These are phyloP conservation scores for Tachina fera DNA, from an alignment of 2,888 invertebrate species.

Conservation along the genomic window DNA sequence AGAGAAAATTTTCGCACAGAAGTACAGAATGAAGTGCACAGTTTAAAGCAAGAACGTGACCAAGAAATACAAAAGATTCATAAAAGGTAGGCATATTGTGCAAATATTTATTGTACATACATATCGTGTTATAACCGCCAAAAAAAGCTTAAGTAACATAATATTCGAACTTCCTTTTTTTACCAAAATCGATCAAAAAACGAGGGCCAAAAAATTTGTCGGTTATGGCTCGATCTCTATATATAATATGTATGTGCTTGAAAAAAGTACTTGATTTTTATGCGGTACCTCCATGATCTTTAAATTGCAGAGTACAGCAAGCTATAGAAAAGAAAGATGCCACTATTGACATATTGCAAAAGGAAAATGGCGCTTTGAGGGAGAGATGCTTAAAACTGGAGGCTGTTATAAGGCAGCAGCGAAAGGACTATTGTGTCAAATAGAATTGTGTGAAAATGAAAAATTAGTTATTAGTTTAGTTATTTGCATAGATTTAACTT, in stretches of 20 bases:
- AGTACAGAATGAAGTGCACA: conserved; percentile 86
- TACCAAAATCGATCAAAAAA: too few relatives aligned
- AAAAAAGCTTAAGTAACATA: too few relatives aligned
- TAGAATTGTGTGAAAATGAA: conserved; percentile 71
- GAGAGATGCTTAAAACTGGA: conserved; percentile 90
- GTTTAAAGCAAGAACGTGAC: conserved; percentile 87
- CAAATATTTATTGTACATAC: not conserved
- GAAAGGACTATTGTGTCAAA: conserved; percentile 86
- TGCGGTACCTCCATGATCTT: not conserved
- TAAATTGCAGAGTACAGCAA: conserved; percentile 88
- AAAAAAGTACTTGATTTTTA: not conserved
- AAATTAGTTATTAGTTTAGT: not conserved
- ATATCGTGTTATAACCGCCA: too few relatives aligned
- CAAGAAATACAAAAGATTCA: conserved; percentile 91
- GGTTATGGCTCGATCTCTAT: too few relatives aligned
- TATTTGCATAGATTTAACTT: not conserved
- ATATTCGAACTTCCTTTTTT: too few relatives aligned
- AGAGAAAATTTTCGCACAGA: conserved; percentile 86
- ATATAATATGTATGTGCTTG: too few relatives aligned
- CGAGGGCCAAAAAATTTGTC: too few relatives aligned
- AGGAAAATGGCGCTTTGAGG: conserved; percentile 88
- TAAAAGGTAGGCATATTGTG: conserved; percentile 85
- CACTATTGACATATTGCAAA: conserved; percentile 88
- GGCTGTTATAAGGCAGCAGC: conserved; percentile 89
- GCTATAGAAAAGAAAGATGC: conserved; percentile 92